These are phyloP conservation scores for Mustelus asterias DNA, from an alignment of 2,113 vertebrate genomes.

Conservation along the genomic window DNA sequence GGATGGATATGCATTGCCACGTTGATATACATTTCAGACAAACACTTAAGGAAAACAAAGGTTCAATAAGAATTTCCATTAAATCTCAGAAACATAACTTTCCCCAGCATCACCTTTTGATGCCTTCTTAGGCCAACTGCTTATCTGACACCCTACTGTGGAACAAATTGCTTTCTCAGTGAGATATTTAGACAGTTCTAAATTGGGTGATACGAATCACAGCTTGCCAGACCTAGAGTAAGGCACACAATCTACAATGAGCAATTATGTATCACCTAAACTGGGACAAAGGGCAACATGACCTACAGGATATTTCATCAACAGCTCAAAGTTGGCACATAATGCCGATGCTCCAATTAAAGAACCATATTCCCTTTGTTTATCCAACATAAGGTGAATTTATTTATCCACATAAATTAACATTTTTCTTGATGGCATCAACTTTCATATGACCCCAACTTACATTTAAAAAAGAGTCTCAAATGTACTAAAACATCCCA, in stretches of 20 bases:
- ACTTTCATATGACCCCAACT: background rate
- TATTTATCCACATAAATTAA: background rate
- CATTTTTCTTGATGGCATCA: background rate
- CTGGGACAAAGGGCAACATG: conserved; percentile 68
- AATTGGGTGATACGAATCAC: conserved; percentile 67
- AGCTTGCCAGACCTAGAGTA: conserved; percentile 61
- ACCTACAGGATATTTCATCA: conserved; percentile 56
- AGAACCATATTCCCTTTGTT: background rate
- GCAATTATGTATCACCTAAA: conserved; percentile 73
- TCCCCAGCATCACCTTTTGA: conserved; percentile 64
- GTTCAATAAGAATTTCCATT: conserved; percentile 63
- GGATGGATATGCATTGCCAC: conserved; percentile 46
- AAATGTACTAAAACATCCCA: background rate
- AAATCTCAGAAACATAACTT: conserved; percentile 62
- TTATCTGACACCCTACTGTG: conserved; percentile 60
- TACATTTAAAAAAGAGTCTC: background rate
- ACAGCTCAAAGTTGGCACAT: conserved; percentile 53
- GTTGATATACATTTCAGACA: conserved; percentile 42
- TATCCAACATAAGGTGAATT: background rate
- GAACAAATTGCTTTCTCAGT: conserved; percentile 75
- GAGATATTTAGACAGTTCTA: conserved; percentile 67
- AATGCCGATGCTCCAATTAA: conserved; percentile 39
- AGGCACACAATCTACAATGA: conserved; percentile 66
- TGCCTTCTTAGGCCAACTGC: conserved; percentile 68
- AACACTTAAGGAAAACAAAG: conserved; percentile 47